Evolutionary conservation across 2,797 vertebrate genomes (phyloP).

Genomic region (Hypotaenidia okinawae): DNA sequence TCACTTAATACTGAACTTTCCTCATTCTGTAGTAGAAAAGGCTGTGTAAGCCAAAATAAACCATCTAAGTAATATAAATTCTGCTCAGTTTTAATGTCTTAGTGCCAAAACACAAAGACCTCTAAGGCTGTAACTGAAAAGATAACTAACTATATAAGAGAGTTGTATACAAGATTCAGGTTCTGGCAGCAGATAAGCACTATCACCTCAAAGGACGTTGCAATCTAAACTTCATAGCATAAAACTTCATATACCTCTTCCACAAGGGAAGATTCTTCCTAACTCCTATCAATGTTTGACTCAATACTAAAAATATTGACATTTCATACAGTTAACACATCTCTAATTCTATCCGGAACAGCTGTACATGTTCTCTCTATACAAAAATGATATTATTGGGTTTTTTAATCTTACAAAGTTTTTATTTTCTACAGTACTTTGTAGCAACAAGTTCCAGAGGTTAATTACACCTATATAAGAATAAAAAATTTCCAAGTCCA

Average conservation of each 20-base stretch:
- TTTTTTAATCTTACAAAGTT: background rate
- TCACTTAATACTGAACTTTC: slow-evolving; percentile 33
- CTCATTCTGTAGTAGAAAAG: slow-evolving; percentile 41
- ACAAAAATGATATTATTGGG: background rate
- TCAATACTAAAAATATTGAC: background rate
- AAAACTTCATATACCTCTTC: background rate
- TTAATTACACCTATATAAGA: background rate
- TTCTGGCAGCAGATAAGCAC: background rate
- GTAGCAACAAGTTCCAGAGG: background rate
- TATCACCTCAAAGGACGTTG: background rate
- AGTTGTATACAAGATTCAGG: background rate
- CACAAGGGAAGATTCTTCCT: background rate
- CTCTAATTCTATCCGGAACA: background rate
- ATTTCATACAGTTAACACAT: background rate
- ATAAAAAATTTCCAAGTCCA: background rate
- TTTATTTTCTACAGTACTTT: background rate
- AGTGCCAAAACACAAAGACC: slow-evolving; percentile 52
- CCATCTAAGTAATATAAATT: slow-evolving; percentile 65
- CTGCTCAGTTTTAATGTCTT: slow-evolving; percentile 55
- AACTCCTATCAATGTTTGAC: background rate
- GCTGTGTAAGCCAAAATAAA: slow-evolving; percentile 49
- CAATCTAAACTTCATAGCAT: background rate
- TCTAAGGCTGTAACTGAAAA: slow-evolving; percentile 51
- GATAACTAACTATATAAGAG: background rate
- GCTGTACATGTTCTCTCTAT: background rate